Percentiles rank a stretch among this genome's conserved stretches.
These are phyloP conservation scores for Augochlora pura DNA, from an alignment of 1,140 invertebrate species.

Conservation along the genomic window DNA sequence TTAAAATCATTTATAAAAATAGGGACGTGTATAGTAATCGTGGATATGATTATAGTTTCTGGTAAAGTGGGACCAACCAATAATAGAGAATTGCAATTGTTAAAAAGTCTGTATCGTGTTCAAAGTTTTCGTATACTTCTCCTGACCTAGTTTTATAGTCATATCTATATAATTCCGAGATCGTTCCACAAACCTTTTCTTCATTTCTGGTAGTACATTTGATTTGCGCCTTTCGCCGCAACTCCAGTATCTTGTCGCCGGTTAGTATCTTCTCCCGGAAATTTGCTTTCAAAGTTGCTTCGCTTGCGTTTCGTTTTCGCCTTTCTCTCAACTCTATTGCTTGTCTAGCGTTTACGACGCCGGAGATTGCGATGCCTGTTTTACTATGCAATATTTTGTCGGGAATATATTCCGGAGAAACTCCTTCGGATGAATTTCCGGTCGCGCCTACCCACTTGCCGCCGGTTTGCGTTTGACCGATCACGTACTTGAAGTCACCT, in stretches of 20 bases:
- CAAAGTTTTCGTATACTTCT: too few relatives aligned
- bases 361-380: slow-evolving; percentile 76
- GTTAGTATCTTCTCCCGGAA: slow-evolving; percentile 66
- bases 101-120: too few relatives aligned
- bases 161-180: background rate
- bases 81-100: too few relatives aligned
- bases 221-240: slow-evolving; percentile 78
- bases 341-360: slow-evolving; percentile 69
- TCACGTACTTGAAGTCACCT: slow-evolving; percentile 88
- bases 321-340: slow-evolving; percentile 9
- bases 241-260: slow-evolving; percentile 65
- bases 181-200: slow-evolving; percentile 56
- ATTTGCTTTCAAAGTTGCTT: slow-evolving; percentile 50
- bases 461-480: slow-evolving; percentile 81
- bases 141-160: too few relatives aligned
- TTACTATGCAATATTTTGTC: slow-evolving; percentile 79
- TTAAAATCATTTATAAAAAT: too few relatives aligned
- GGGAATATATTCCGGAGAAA: slow-evolving; percentile 74
- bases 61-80: too few relatives aligned
- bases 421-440: slow-evolving; percentile 71
- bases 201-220: slow-evolving; percentile 67
- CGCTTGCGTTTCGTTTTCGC: slow-evolving; percentile 35
- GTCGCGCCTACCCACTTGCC: slow-evolving; percentile 83
- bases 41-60: too few relatives aligned
- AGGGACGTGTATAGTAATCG: too few relatives aligned